phyloP scores from a whole-genome alignment of 2,797 vertebrate genomes.

The Neopelma chrysocephalum region DNA sequence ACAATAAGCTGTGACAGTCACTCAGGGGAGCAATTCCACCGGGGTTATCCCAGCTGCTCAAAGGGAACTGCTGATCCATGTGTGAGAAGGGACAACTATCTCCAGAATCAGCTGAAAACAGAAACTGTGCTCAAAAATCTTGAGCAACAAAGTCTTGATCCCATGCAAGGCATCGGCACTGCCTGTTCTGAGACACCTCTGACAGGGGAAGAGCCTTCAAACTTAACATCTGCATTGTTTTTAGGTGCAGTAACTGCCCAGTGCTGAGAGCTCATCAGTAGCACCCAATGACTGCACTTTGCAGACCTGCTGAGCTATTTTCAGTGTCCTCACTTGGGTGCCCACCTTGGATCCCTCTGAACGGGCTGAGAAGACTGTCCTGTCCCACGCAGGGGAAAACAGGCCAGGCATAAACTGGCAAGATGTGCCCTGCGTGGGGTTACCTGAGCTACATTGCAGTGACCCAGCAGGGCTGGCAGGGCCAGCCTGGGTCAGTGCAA shows the following conservation, averaged over 20 bases:
- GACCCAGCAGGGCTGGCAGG: accelerated
- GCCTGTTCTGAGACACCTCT: neutral
- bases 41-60: neutral
- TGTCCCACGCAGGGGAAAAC: neutral
- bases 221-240: neutral
- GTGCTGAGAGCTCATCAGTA: neutral
- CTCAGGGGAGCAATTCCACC: neutral
- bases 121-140: neutral
- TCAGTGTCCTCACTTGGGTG: neutral
- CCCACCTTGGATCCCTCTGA: neutral
- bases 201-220: neutral
- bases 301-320: neutral
- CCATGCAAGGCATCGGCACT: neutral
- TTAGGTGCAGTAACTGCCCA: neutral
- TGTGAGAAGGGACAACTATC: neutral
- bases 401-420: neutral
- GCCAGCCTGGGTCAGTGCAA: neutral
- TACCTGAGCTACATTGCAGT: neutral
- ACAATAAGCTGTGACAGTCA: neutral
- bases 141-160: neutral
- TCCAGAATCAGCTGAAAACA: neutral
- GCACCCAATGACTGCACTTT: neutral
- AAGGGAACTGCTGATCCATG: neutral
- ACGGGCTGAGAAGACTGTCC: neutral
- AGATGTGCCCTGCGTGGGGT: neutral